A percentile compares a stretch with the other conserved stretches of the same genome.
phyloP scores from a whole-genome alignment of 2,888 invertebrate species.

The Oligia latruncula region DNA sequence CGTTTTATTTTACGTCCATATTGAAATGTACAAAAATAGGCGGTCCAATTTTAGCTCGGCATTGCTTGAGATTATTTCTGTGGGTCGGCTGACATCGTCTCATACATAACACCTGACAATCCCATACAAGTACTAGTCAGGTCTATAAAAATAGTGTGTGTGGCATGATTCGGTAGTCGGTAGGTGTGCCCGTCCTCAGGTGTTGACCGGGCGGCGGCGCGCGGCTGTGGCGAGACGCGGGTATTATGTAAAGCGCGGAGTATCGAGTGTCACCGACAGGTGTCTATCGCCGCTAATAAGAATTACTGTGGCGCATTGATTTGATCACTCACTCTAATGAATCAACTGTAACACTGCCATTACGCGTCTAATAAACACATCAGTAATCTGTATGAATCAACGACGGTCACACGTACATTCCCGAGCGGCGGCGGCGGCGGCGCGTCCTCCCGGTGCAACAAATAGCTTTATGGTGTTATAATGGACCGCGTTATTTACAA shows the following conservation, averaged over 20 bases:
- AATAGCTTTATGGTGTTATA: slow-evolving; percentile 62
- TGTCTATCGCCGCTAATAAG: slow-evolving; percentile 77
- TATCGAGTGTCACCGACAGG: slow-evolving; percentile 82
- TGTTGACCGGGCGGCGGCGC: slow-evolving; percentile 71
- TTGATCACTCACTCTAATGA: slow-evolving; percentile 62
- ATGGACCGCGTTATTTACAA: slow-evolving; percentile 57
- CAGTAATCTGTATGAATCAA: slow-evolving; percentile 60
- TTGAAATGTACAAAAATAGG: slow-evolving; percentile 55
- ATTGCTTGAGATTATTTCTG: slow-evolving; percentile 59
- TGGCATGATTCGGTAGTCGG: slow-evolving; percentile 61
- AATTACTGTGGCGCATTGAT: slow-evolving; percentile 73
- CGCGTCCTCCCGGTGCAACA: slow-evolving; percentile 47
- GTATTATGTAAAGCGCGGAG: slow-evolving; percentile 81
- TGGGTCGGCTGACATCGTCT: slow-evolving; percentile 52
- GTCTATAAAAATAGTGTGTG: slow-evolving; percentile 54
- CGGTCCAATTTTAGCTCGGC: slow-evolving; percentile 52
- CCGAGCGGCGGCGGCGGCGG: slow-evolving; percentile 18
- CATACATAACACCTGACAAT: slow-evolving; percentile 27
- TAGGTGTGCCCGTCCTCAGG: slow-evolving; percentile 62
- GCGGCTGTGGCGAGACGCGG: slow-evolving; percentile 70
- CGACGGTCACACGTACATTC: slow-evolving; percentile 57
- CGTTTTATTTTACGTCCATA: slow-evolving; percentile 55
- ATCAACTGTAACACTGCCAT: slow-evolving; percentile 60
- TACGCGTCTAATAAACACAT: slow-evolving; percentile 61
- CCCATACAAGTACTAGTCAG: slow-evolving; percentile 42